Conservation (phyloP, 2,797 vertebrate species). For the Cuculus canorus region DNA sequence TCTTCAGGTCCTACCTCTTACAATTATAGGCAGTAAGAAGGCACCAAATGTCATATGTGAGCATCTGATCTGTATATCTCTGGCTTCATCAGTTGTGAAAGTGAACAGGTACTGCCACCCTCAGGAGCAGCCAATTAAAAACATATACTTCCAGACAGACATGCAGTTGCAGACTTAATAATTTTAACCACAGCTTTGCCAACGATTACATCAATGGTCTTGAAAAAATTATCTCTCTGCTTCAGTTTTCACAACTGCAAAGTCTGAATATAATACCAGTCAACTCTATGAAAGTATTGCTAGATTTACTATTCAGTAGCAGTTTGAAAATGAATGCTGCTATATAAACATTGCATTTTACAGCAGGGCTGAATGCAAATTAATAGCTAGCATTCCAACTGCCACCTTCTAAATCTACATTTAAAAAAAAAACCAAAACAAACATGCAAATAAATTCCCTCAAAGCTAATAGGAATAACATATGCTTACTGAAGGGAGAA, state of each 20-base stretch:
- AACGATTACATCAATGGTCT: not conserved
- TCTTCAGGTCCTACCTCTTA: not conserved
- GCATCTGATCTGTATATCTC: not conserved
- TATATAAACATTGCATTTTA: not conserved
- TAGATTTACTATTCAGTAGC: not conserved
- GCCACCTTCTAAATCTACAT: not conserved
- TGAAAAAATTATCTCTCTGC: not conserved
- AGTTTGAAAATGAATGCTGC: not conserved
- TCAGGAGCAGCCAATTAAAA: not conserved
- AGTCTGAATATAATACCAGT: not conserved
- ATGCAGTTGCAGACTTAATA: not conserved
- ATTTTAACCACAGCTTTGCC: not conserved
- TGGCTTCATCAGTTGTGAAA: not conserved
- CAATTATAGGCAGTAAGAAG: fast-evolving
- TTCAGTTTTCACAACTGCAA: not conserved
- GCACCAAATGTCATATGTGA: not conserved
- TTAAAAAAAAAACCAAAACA: not conserved
- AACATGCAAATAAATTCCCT: not conserved
- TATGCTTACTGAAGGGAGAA: not conserved
- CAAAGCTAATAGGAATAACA: not conserved
- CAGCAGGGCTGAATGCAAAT: not conserved
- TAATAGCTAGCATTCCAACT: not conserved
- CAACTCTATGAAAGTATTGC: not conserved
- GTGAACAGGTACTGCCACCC: not conserved
- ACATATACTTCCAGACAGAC: not conserved